Evolutionary conservation across 1,140 invertebrate species (phyloP), one percentile per base, ranked within the genome.

Genomic region (Aphis craccivora): DNA sequence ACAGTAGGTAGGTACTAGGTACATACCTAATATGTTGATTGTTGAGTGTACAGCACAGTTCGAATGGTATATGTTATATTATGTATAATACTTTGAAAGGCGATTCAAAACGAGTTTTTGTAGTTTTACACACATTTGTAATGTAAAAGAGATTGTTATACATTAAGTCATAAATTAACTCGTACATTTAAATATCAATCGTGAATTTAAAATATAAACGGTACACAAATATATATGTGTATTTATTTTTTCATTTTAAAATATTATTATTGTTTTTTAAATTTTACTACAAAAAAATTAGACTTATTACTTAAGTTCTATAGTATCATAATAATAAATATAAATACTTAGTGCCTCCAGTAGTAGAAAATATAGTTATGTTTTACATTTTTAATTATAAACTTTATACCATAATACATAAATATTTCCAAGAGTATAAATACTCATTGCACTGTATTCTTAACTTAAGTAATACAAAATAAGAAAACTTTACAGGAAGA

Each of bases 321-420:
- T 7, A 53, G n/a, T 76, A 76, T n/a, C n/a, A 76, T n/a, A n/a
- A 76, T 76, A n/a, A 76, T 76, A n/a, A 76, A 76, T 76, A 30
- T 76, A 76, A 76, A 76, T 76, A 76, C 60, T 76, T n/a, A n/a
- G n/a, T 4, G n/a, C n/a, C 60, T 11, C n/a, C 60, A 5, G n/a
- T n/a, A n/a, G 30, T 18, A n/a, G 14, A 76, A n/a, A 76, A 76
- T 76, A 35, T 35, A n/a, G 30, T 76, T 76, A 76, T 76, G 60
- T n/a, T 67, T 30, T 35, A 76, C 60, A n/a, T 76, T 76, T 76
- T 76, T 76, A 76, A 76, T 76, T 76, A 76, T 76, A 76, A 76
- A 76, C 60, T 76, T 76, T 76, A 76, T 14, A 0, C 18, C 60
- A 5, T 76, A 76, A 76, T 76, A 76, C 60, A 35, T n/a, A 76